Evolutionary conservation across 2,113 vertebrate genomes (phyloP).

Genomic region (Ochotona curzoniae): DNA sequence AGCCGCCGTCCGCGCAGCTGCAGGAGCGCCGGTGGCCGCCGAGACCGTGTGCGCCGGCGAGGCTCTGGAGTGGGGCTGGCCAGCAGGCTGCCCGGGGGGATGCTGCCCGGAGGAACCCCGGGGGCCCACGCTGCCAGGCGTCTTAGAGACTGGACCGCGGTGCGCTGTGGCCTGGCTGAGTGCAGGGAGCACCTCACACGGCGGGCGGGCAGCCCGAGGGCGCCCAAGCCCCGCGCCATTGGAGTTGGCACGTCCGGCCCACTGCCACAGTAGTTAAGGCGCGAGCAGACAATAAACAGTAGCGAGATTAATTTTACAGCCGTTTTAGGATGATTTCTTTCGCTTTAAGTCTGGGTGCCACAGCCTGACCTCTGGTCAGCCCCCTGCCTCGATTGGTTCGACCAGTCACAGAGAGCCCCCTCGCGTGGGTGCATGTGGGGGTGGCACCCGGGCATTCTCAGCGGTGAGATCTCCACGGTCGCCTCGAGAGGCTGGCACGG

Average conservation of each 20-base stretch:
- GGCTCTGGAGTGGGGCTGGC: conserved; percentile 48
- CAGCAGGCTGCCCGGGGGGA: conserved; percentile 17
- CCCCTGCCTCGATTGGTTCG: conserved; percentile 57
- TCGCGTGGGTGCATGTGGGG: no score
- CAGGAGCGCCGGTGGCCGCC: not conserved
- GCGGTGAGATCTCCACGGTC: no score
- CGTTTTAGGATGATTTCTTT: conserved; percentile 63
- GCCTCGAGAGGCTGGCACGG: not conserved
- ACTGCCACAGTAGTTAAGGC: conserved; percentile 69
- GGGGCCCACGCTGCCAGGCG: conserved; percentile 23
- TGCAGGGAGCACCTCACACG: conserved; percentile 51
- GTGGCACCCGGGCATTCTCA: no score
- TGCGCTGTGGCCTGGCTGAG: no score
- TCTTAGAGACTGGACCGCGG: no score
- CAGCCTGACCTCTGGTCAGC: not conserved
- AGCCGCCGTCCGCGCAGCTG: conserved; percentile 34
- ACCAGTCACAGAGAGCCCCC: not conserved
- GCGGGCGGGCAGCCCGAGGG: conserved; percentile 62
- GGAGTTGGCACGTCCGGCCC: conserved; percentile 71
- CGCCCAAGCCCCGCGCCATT: conserved; percentile 70
- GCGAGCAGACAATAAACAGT: conserved; percentile 63
- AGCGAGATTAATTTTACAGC: conserved; percentile 66
- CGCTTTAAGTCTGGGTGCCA: not conserved
- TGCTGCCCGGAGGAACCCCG: conserved; percentile 48
- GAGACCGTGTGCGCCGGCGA: not conserved